phyloP scores from a whole-genome alignment of 1,140 invertebrate genomes.

The Cherax destructor region DNA sequence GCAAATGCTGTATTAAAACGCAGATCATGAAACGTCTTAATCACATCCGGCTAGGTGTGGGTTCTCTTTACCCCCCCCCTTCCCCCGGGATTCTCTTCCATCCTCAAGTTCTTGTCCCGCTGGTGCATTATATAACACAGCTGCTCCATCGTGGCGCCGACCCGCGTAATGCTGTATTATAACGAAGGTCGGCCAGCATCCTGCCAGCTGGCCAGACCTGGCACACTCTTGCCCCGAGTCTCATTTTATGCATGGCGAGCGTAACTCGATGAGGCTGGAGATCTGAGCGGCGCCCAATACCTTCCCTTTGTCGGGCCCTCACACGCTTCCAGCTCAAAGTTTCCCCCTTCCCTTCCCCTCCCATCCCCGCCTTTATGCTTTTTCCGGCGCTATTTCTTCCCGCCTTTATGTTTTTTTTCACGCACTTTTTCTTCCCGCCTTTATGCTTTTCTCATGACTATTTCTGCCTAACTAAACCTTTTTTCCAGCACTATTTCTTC shows the following conservation, averaged over 20 bases:
- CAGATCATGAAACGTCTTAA: no score
- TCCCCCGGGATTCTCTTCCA: conserved; percentile 78
- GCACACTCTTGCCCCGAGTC: neutral
- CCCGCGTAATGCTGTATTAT: neutral
- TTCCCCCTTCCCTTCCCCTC: neutral
- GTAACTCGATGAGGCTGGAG: neutral
- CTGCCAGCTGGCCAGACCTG: neutral
- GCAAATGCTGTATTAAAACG: no score
- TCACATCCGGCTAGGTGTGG: no score
- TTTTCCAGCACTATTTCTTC: no score
- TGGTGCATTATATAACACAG: no score
- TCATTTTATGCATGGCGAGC: neutral
- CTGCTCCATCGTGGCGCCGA: no score
- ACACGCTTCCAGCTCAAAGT: neutral
- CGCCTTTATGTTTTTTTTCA: no score
- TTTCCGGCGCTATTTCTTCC: neutral
- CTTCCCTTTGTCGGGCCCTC: neutral
- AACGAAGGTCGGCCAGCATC: neutral
- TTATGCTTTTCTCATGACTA: no score
- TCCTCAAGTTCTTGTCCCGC: conserved; percentile 74
- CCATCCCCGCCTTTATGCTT: neutral
- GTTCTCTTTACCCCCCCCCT: no score
- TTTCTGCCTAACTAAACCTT: no score
- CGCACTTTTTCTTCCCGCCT: no score
- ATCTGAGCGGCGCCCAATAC: neutral